phyloP scores from a whole-genome alignment of 2,888 invertebrate genomes.

The Therioaphis trifolii region DNA sequence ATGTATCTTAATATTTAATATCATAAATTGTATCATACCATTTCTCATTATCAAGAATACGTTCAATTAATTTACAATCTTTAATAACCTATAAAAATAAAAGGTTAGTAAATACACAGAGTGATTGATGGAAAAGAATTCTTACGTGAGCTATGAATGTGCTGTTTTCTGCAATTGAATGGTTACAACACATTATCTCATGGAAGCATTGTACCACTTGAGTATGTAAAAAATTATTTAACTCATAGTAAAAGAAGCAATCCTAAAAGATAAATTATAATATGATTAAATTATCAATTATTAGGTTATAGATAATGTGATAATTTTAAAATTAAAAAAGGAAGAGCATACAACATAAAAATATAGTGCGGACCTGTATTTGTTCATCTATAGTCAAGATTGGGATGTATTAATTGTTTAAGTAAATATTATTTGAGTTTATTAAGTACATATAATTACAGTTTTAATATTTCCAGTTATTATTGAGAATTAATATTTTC shows the following conservation, averaged over 20 bases:
- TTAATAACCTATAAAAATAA: conserved; percentile 45
- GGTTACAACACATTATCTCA: conserved; percentile 57
- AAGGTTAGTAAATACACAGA: background rate
- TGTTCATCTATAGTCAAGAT: too few relatives aligned
- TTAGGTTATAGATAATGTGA: too few relatives aligned
- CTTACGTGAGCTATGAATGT: conserved; percentile 56
- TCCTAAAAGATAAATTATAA: conserved; percentile 72
- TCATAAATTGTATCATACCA: conserved; percentile 51
- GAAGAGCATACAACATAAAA: too few relatives aligned
- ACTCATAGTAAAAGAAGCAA: conserved; percentile 87
- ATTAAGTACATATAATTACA: too few relatives aligned
- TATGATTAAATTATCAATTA: too few relatives aligned
- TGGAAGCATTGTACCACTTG: conserved; percentile 83
- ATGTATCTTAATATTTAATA: background rate
- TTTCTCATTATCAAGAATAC: conserved; percentile 53
- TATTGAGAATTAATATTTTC: too few relatives aligned
- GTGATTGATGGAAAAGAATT: background rate
- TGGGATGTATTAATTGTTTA: too few relatives aligned
- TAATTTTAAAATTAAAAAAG: too few relatives aligned
- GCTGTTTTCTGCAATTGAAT: conserved; percentile 51
- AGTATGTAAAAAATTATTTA: conserved; percentile 96
- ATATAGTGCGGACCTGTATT: too few relatives aligned
- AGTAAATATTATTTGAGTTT: too few relatives aligned
- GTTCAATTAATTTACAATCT: conserved; percentile 61
- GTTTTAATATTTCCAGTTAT: too few relatives aligned